These are phyloP conservation scores for Fragum fragum DNA, from an alignment of 2,888 invertebrate species.

Conservation along the genomic window DNA sequence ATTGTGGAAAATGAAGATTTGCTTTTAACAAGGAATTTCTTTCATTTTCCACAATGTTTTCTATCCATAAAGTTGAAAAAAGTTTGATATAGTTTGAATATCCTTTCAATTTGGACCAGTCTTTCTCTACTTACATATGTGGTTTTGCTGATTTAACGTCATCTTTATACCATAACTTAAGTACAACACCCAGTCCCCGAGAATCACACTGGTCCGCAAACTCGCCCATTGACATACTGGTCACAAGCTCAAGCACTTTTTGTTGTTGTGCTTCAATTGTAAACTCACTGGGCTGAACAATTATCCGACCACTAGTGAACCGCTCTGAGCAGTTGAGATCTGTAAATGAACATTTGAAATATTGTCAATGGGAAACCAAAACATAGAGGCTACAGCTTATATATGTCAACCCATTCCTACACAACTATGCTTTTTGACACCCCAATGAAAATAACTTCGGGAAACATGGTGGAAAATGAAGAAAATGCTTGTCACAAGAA, in stretches of 20 bases:
- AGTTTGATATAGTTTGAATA: too few relatives aligned
- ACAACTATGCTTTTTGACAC: too few relatives aligned
- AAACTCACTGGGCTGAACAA: constrained; percentile 68
- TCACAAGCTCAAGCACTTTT: constrained; percentile 42
- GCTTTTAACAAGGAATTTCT: neutral
- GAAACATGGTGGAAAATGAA: too few relatives aligned
- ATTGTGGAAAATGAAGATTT: too few relatives aligned
- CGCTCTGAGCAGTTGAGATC: constrained; percentile 61
- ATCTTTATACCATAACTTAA: constrained; percentile 54
- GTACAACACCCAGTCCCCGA: constrained; percentile 41
- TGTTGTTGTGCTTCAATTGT: constrained; percentile 43
- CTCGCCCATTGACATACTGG: constrained; percentile 4
- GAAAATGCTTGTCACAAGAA: too few relatives aligned
- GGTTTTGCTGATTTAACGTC: constrained; percentile 61
- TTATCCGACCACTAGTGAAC: constrained; percentile 49
- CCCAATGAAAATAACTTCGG: too few relatives aligned
- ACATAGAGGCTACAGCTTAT: too few relatives aligned
- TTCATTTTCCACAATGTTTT: constrained; percentile 1
- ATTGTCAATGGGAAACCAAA: too few relatives aligned
- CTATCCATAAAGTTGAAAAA: too few relatives aligned
- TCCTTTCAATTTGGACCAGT: too few relatives aligned
- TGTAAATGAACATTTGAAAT: constrained; percentile 30
- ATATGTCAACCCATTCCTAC: too few relatives aligned
- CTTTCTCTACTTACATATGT: constrained; percentile 52
- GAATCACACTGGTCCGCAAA: neutral